Evolutionary conservation across 2,888 invertebrate genomes (phyloP), one percentile per base, ranked within the genome.

Genomic region (Dryobota labecula): DNA sequence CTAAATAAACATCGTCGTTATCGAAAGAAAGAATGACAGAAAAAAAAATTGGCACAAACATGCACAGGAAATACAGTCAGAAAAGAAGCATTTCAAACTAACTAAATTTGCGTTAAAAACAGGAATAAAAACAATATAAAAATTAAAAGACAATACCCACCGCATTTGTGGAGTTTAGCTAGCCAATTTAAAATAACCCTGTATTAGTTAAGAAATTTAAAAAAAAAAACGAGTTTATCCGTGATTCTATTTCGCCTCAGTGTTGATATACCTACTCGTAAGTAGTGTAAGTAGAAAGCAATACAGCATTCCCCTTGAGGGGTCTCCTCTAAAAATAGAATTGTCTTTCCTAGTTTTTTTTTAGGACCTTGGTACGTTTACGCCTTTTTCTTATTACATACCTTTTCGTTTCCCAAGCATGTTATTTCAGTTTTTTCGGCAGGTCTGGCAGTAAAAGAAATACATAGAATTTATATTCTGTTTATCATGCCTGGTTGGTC

Each of bases 381-480:
- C 45, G 15, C 45, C 15, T 56, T 49, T 73, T 61, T 60, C 54
- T 66, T 82, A 73, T 78, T 63, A 57, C 63, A 63, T 69, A 68
- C 62, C 62, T 69, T 63, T 54, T 51, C 54, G 45, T 72, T 67
- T 47, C 58, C 11, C 36, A 54, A 51, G 53, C 30, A 69, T 76
- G 76, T 69, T 71, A 49, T 71, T 45, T 79, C 49, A 47, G 53
- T 68, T 82, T 78, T 77, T 63, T 63, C 58, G 54, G 18, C 54
- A 38, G 30, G 60, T 30, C 24, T 70, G 27, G 54, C 33, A 51
- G 49, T 65, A 76, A 81, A 81, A 82, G 66, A 70, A 76, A 81
- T 62, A 70, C 57, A 77, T 20, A 77, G 54, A 70, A 76, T 82
- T 76, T 76, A 82, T 66, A 56, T 54, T 20, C 82, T 51, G 77